Percentiles rank a stretch among this genome's conserved stretches.
These are phyloP conservation scores for Anthoscopus minutus DNA, from an alignment of 2,113 vertebrate species.

Conservation along the genomic window DNA sequence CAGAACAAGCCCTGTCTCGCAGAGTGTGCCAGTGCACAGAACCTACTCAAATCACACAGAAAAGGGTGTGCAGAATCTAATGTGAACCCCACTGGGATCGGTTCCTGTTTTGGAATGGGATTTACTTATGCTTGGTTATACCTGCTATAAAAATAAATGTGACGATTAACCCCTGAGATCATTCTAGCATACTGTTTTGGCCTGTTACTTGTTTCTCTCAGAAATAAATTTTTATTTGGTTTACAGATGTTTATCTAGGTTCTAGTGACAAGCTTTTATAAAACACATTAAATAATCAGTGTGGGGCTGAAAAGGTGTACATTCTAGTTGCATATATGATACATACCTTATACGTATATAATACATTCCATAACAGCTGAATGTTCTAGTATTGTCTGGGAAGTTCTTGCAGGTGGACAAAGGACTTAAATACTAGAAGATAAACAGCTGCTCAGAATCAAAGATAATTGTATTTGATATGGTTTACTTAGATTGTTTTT, in stretches of 20 bases:
- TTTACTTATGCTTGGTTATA: neutral
- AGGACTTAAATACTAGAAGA: constrained; percentile 20
- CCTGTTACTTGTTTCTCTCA: constrained; percentile 42
- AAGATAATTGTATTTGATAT: neutral
- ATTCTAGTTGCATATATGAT: constrained; percentile 39
- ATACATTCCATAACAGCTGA: constrained; percentile 16
- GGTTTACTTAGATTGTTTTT: neutral
- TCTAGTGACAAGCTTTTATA: constrained; percentile 69
- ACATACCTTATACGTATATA: constrained; percentile 23
- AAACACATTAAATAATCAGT: constrained; percentile 55
- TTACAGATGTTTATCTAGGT: constrained; percentile 46
- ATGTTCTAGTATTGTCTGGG: neutral
- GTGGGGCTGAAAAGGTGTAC: constrained; percentile 48
- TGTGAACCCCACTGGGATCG: neutral
- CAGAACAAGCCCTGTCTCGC: neutral
- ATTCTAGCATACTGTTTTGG: constrained; percentile 38
- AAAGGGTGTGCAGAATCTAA: neutral
- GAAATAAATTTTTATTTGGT: constrained; percentile 57
- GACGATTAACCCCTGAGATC: constrained; percentile 63
- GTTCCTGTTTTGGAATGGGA: neutral
- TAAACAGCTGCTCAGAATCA: constrained; percentile 23
- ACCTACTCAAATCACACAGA: neutral
- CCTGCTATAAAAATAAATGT: constrained; percentile 57
- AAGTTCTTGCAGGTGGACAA: neutral
- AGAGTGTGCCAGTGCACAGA: neutral